Evolutionary conservation across 2,113 vertebrate genomes (phyloP).

Genomic region (Calonectris borealis): DNA sequence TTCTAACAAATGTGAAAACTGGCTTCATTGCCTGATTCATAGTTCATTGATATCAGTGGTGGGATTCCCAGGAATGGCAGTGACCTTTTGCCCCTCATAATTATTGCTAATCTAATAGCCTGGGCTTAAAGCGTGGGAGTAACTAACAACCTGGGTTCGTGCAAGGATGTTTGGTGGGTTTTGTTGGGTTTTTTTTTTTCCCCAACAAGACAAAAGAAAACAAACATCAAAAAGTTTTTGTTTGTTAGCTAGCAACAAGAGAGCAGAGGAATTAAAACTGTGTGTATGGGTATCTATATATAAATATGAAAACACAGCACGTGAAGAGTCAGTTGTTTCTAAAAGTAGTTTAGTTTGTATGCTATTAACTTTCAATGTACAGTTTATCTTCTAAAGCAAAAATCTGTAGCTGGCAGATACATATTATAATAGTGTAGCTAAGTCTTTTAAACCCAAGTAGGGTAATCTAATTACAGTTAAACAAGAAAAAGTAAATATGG

Average conservation of each 20-base stretch:
- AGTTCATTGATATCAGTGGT: background rate
- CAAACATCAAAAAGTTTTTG: background rate
- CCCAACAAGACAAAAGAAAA: background rate
- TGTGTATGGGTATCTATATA: background rate
- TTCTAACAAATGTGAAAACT: background rate
- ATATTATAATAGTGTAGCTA: background rate
- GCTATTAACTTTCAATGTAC: background rate
- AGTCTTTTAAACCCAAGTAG: background rate
- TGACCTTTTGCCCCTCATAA: background rate
- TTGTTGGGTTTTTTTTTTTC: background rate
- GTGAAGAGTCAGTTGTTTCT: background rate
- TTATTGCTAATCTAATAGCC: background rate
- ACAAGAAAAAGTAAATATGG: background rate
- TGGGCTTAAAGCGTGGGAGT: background rate
- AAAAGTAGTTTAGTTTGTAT: background rate
- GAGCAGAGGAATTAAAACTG: background rate
- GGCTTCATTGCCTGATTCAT: background rate
- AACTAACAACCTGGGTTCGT: background rate
- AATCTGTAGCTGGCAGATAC: background rate
- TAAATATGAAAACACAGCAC: background rate
- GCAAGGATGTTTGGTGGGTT: background rate
- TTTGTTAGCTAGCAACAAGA: background rate
- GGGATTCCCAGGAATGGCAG: background rate
- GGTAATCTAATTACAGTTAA: background rate
- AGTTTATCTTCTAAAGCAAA: background rate